phyloP scores from a whole-genome alignment of 2,888 invertebrate genomes.

The Pachliopta kotzebuea region DNA sequence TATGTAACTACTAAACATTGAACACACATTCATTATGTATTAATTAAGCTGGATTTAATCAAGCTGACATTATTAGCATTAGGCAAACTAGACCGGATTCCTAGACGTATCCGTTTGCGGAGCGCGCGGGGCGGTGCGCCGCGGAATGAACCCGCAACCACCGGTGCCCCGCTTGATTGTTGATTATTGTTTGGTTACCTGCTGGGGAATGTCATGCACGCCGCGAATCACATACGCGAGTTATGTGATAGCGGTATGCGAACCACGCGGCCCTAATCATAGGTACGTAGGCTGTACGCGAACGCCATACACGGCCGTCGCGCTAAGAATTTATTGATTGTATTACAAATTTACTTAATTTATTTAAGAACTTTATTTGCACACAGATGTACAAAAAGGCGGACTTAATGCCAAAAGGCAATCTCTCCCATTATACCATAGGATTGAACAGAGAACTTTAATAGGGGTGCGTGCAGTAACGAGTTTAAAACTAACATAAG shows the following conservation, averaged over 20 bases:
- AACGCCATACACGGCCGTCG: too few relatives aligned
- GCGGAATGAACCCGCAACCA: constrained; percentile 26
- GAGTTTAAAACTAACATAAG: too few relatives aligned
- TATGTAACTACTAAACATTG: too few relatives aligned
- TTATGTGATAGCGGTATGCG: constrained; percentile 22
- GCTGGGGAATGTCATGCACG: constrained; percentile 25
- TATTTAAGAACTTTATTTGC: too few relatives aligned
- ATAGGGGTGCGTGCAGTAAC: too few relatives aligned
- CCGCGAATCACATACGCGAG: constrained; percentile 27
- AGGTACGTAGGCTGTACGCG: too few relatives aligned
- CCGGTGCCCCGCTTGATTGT: constrained; percentile 22
- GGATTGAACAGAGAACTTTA: too few relatives aligned
- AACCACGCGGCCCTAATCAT: constrained; percentile 1
- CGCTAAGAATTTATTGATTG: too few relatives aligned
- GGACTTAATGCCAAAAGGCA: too few relatives aligned
- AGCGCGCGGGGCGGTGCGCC: constrained; percentile 6
- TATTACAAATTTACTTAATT: too few relatives aligned
- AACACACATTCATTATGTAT: neutral
- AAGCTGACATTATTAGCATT: neutral
- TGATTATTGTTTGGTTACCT: constrained; percentile 26
- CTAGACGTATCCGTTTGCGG: neutral
- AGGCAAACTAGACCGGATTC: neutral
- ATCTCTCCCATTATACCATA: too few relatives aligned
- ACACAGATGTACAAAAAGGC: too few relatives aligned
- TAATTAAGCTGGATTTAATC: neutral